A percentile compares a stretch with the other conserved stretches of the same genome.
Conservation (phyloP, 2,797 vertebrate genomes). For the Lutjanus argentimaculatus region DNA sequence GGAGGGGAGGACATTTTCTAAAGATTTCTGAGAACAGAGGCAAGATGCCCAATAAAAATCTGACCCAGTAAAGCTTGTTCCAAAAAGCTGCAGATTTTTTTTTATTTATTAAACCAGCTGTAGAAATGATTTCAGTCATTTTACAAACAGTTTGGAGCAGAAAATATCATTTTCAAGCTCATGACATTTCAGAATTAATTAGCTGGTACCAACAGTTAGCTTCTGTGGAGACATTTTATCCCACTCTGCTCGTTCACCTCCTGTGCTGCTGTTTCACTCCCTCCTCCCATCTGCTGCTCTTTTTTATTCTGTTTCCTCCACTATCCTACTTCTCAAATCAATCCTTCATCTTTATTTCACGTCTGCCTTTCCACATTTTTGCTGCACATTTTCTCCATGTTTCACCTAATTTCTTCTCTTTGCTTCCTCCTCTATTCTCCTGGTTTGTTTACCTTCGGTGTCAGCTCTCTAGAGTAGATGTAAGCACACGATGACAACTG, state of each 20-base stretch:
- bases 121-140: conserved; percentile 25
- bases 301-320: not conserved
- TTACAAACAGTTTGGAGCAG: not conserved
- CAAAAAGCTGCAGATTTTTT: conserved; percentile 25
- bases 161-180: conserved; percentile 9
- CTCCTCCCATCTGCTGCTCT: not conserved
- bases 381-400: not conserved
- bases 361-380: not conserved
- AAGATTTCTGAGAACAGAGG: conserved; percentile 40
- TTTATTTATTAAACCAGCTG: conserved; percentile 15
- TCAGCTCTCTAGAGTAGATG: conserved; percentile 4
- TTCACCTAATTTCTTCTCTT: not conserved
- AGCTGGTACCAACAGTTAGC: not conserved
- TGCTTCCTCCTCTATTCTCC: not conserved
- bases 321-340: not conserved
- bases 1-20: conserved; percentile 9
- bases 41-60: conserved; percentile 29
- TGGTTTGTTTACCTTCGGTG: conserved; percentile 10
- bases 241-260: not conserved
- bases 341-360: not conserved
- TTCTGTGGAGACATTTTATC: not conserved
- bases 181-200: conserved; percentile 29
- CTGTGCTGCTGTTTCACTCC: not conserved
- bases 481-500: conserved; percentile 22
- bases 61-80: conserved; percentile 22